phyloP scores from a whole-genome alignment of 2,888 invertebrate species.

The Lasioglossum oenotherae region DNA sequence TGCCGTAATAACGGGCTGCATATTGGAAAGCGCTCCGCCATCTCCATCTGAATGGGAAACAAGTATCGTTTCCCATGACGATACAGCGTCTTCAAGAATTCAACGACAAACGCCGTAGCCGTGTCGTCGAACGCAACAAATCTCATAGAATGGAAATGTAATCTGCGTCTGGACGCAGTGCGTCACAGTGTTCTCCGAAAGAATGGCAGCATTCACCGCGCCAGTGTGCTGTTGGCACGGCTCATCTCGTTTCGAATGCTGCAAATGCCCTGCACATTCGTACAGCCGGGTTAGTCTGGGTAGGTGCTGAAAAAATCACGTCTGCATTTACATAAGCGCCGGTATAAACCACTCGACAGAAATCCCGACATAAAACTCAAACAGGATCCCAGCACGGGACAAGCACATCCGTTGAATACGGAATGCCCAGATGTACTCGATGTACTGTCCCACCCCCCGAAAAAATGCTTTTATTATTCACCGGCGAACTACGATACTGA shows the following conservation, averaged over 20 bases:
- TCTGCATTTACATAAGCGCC: constrained; percentile 84
- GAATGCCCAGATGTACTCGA: constrained; percentile 75
- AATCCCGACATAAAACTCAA: constrained; percentile 82
- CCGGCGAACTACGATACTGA: constrained; percentile 56
- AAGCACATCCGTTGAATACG: constrained; percentile 82
- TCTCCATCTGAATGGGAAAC: background rate
- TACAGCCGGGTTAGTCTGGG: constrained; percentile 73
- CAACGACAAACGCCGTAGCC: background rate
- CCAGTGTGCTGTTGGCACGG: constrained; percentile 5
- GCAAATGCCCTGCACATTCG: constrained; percentile 77
- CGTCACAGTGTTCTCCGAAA: background rate
- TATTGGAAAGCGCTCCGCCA: constrained; percentile 33
- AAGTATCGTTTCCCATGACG: background rate
- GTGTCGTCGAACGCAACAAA: background rate
- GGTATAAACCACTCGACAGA: constrained; percentile 84
- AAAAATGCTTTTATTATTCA: constrained; percentile 80
- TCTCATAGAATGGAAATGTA: background rate
- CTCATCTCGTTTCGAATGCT: constrained; percentile 71
- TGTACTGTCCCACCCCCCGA: constrained; percentile 52
- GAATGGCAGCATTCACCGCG: background rate
- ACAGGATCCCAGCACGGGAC: constrained; percentile 81
- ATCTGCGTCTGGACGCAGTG: background rate
- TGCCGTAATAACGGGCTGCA: constrained; percentile 9
- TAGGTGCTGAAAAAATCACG: constrained; percentile 82
- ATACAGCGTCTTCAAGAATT: background rate